Percentiles rank a stretch among this genome's conserved stretches.
Evolutionary conservation across 2,888 invertebrate genomes (phyloP).

Genomic region (Ischnus inquisitorius): DNA sequence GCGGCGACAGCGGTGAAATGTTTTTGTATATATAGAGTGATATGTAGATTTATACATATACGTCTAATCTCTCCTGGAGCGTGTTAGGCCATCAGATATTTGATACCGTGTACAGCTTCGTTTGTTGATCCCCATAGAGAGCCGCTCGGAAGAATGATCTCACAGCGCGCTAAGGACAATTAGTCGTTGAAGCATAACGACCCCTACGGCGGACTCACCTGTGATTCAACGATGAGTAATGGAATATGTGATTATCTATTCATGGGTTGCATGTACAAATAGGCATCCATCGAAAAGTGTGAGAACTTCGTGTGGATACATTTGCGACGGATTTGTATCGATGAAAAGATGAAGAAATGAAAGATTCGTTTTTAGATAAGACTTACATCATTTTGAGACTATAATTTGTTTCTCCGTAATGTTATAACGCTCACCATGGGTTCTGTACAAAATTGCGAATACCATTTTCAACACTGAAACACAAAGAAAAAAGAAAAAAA

Average conservation of each 20-base stretch:
- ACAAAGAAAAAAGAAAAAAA: background rate
- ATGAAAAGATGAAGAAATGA: background rate
- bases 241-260: conserved; percentile 16
- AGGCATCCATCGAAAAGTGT: background rate
- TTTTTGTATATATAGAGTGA: too few species aligned
- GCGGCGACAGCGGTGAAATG: too few species aligned
- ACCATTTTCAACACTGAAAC: background rate
- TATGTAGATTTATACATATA: background rate
- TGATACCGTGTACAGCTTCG: background rate
- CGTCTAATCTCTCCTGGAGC: background rate
- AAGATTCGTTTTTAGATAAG: too few species aligned
- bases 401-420: too few species aligned
- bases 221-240: background rate
- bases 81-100: background rate
- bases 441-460: too few species aligned
- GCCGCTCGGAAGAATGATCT: background rate
- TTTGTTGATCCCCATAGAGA: background rate
- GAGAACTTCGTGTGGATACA: background rate
- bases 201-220: background rate
- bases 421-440: too few species aligned
- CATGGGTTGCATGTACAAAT: background rate
- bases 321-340: background rate
- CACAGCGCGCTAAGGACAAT: conserved; percentile 2
- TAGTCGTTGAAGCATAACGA: conserved; percentile 20
- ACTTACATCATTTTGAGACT: background rate